Base-by-base conservation (phyloP, 1,140 invertebrate genomes). In the Latrodectus geometricus region DNA sequence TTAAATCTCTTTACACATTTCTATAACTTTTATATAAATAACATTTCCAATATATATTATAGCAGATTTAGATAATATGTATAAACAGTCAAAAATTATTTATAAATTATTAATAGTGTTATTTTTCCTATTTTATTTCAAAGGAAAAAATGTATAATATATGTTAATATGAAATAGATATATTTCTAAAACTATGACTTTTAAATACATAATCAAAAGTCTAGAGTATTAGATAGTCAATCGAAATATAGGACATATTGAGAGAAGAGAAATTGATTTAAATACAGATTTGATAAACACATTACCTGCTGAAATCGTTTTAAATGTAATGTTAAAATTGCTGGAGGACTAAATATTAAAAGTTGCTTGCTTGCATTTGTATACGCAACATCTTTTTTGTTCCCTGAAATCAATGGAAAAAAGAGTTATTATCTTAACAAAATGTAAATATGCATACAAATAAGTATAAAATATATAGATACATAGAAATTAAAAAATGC, bases 291-390 rank as follows among this genome's bases (percentile, higher is more conserved):
- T 49, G 56, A 61, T 69, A 3, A 4, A 69, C 21, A 69, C 9
- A 35, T 69, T 86, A 92, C 92, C 91, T 93, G 93, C 89, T 93
- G 92, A 90, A 94, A 94, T 68, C 98, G 91, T 91, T 99, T 99
- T 72, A 99, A 91, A 90, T 99, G 98, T 21, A 99, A 91, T 52
- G 99, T 99, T 0, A 99, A 93, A 84, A 99, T 94, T 8, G 97
- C 95, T 4, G 98, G 98, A 50, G 97, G 97, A 89, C 94, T 94
- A 83, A 95, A 96, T 15, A 99, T 95, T 3, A 98, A 92, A 90
- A 98, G 95, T 90, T 98, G 96, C 91, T 98, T 98, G 4, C 95
- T 96, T 56, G 97, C 96, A 90, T 96, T 95, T 1, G 95, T 97
- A 90, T 96, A 96, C 0, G 97, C 94, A 54, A 93, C 93, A 23